Conservation (phyloP, 2,797 vertebrate species). For the Sciaenops ocellatus region DNA sequence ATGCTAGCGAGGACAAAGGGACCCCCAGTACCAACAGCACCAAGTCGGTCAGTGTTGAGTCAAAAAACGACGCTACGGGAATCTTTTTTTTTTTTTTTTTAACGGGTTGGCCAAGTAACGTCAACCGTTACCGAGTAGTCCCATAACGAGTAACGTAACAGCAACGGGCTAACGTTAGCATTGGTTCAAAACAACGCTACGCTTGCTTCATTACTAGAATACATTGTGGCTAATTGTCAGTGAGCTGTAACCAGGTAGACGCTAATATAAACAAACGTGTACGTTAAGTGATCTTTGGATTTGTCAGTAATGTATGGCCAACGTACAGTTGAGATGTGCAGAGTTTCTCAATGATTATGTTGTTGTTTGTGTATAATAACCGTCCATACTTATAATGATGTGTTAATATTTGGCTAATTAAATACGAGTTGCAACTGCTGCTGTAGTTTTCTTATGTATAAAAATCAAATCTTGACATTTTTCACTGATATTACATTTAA, state of each 20-base stretch:
- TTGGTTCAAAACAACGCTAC: slow-evolving; percentile 56
- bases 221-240: neutral
- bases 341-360: slow-evolving; percentile 56
- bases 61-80: neutral
- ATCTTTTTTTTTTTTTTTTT: slow-evolving; percentile 18
- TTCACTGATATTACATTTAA: slow-evolving; percentile 18
- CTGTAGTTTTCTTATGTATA: accelerated
- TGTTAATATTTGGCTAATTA: neutral
- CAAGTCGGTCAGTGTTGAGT: slow-evolving; percentile 31
- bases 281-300: accelerated
- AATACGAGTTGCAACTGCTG: too few species aligned
- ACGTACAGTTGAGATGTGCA: neutral
- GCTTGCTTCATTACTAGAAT: neutral
- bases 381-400: neutral
- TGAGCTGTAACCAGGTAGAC: neutral
- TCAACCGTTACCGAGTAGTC: neutral
- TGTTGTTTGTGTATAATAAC: slow-evolving; percentile 50
- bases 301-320: neutral
- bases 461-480: neutral
- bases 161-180: slow-evolving; percentile 56
- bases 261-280: neutral
- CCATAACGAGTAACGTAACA: neutral
- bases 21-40: slow-evolving; percentile 40
- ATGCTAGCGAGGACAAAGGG: slow-evolving; percentile 83
- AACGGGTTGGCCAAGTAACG: accelerated